Conservation (phyloP, 2,113 vertebrate species). For the Pachypanchax playfairii region DNA sequence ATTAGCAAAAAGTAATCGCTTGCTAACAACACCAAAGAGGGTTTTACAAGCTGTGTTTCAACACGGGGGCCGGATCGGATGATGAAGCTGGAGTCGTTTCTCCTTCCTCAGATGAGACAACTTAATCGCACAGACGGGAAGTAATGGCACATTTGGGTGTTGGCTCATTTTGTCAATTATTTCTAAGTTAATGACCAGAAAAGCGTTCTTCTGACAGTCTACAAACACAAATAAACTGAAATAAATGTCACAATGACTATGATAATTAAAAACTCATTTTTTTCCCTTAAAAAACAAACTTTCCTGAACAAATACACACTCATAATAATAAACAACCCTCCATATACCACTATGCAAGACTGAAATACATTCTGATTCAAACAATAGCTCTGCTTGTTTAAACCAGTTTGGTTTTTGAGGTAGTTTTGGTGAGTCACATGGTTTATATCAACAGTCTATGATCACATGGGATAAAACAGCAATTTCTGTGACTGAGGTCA, state of each 20-base stretch:
- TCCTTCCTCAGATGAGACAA: conserved; percentile 19
- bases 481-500: not conserved
- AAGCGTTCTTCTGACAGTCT: not conserved
- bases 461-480: not conserved
- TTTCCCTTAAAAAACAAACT: not conserved
- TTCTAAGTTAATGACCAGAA: conserved; percentile 21
- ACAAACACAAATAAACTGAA: conserved; percentile 1
- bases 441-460: not conserved
- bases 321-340: not conserved
- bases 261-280: not conserved
- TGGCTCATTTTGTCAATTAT: conserved; percentile 22
- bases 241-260: not conserved
- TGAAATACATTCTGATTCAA: too few relatives aligned
- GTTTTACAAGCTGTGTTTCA: conserved; percentile 22
- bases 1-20: conserved; percentile 66
- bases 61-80: conserved; percentile 2
- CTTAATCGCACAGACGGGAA: conserved; percentile 27
- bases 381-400: not conserved
- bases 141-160: conserved; percentile 24
- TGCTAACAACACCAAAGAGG: conserved; percentile 38
- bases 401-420: not conserved
- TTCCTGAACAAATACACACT: not conserved
- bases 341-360: too few relatives aligned
- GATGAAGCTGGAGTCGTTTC: not conserved
- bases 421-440: too few relatives aligned